These are phyloP conservation scores for Sylvicapra grimmia DNA, from an alignment of 2,113 vertebrate species.

Conservation along the genomic window DNA sequence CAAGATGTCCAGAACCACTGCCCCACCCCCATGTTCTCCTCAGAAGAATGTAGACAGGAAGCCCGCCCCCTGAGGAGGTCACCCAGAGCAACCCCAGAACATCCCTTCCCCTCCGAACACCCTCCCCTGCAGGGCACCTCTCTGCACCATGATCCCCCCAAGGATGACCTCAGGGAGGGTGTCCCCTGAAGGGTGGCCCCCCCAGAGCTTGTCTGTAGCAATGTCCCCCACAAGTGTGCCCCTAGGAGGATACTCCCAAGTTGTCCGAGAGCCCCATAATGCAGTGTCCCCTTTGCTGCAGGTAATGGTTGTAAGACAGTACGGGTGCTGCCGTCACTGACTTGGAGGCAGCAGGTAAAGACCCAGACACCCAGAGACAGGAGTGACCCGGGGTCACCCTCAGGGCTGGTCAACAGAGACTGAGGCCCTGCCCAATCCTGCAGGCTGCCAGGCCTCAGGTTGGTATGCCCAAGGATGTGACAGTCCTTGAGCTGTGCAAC, in stretches of 20 bases:
- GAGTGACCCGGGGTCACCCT: background rate
- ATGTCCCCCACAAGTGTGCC: background rate
- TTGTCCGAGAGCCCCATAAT: fast-evolving
- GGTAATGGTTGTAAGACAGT: background rate
- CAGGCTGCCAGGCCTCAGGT: background rate
- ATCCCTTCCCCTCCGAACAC: background rate
- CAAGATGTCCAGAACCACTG: background rate
- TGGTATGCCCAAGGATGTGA: background rate
- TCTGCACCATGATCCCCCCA: too few species aligned
- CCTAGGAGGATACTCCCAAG: background rate
- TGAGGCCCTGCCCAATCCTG: background rate
- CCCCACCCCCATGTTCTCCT: background rate
- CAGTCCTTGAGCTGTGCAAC: background rate
- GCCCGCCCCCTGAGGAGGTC: background rate
- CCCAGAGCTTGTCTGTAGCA: too few species aligned
- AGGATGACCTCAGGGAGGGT: background rate
- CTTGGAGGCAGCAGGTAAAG: background rate
- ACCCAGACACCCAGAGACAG: background rate
- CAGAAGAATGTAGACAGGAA: background rate
- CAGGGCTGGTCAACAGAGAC: background rate
- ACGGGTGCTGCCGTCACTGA: background rate
- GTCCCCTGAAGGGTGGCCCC: too few species aligned
- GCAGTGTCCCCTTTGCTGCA: too few species aligned
- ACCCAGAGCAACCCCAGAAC: background rate
- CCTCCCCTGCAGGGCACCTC: background rate